Percentiles rank a stretch among this genome's conserved stretches.
Conservation (phyloP, 2,113 vertebrate species). For the Melanostigma gelatinosum region DNA sequence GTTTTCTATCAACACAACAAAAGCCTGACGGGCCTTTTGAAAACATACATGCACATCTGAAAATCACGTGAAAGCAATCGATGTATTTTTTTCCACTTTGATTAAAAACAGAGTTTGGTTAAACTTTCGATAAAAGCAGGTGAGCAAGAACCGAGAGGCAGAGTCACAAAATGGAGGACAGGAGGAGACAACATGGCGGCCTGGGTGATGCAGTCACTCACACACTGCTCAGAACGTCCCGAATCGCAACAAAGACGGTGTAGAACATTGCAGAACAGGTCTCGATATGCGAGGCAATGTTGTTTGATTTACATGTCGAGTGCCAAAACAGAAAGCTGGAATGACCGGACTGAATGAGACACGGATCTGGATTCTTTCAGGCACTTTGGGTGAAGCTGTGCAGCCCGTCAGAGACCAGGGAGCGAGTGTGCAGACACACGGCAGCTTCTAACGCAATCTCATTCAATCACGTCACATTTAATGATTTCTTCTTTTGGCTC, state of each 20-base stretch:
- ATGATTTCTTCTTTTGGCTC: not conserved
- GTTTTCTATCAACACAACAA: constrained; percentile 2
- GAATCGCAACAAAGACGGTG: constrained; percentile 8
- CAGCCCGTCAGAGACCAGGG: not conserved
- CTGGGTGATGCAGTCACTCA: constrained; percentile 52
- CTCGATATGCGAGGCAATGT: not conserved
- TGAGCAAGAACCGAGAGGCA: constrained; percentile 38
- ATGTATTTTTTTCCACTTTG: not conserved
- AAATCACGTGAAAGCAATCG: not conserved
- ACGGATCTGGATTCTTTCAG: constrained; percentile 20
- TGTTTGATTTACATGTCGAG: constrained; percentile 16
- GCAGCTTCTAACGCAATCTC: not conserved
- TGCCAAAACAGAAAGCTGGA: not conserved
- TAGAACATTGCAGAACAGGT: not conserved
- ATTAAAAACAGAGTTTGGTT: not conserved
- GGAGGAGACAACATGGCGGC: constrained; percentile 82
- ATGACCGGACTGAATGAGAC: not conserved
- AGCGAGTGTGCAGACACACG: not conserved
- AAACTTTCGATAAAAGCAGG: constrained; percentile 36
- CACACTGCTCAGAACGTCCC: constrained; percentile 25
- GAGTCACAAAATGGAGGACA: constrained; percentile 86
- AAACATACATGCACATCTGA: not conserved
- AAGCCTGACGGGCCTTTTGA: not conserved
- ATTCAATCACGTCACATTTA: constrained; percentile 5
- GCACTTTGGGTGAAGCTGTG: not conserved